A percentile compares a stretch with the other conserved stretches of the same genome.
Evolutionary conservation across 2,888 invertebrate species (phyloP).

Genomic region (Tricholauxania praeusta): DNA sequence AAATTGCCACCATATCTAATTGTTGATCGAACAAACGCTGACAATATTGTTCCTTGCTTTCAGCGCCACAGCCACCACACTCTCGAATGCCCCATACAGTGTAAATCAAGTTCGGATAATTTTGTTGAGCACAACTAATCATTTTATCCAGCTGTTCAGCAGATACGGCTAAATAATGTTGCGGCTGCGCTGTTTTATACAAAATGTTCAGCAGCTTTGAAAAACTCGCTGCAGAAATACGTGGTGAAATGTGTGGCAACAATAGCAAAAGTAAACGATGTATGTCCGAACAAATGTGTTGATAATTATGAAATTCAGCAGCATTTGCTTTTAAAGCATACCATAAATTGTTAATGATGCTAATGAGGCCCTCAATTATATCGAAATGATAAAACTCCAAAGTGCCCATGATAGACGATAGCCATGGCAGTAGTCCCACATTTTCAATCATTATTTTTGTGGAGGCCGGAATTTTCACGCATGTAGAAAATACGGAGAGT

Average conservation of each 20-base stretch:
- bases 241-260: slow-evolving; percentile 59
- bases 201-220: slow-evolving; percentile 62
- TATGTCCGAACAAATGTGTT: slow-evolving; percentile 55
- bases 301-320: slow-evolving; percentile 56
- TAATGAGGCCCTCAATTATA: slow-evolving; percentile 64
- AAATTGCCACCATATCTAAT: slow-evolving; percentile 44
- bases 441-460: slow-evolving; percentile 75
- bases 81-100: slow-evolving; percentile 55
- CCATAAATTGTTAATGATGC: slow-evolving; percentile 65
- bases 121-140: slow-evolving; percentile 58
- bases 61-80: slow-evolving; percentile 57
- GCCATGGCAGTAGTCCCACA: slow-evolving; percentile 80
- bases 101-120: slow-evolving; percentile 56
- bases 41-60: slow-evolving; percentile 54
- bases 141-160: slow-evolving; percentile 54
- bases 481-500: slow-evolving; percentile 74
- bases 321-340: slow-evolving; percentile 60
- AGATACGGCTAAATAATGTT: slow-evolving; percentile 49
- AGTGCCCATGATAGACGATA: slow-evolving; percentile 67
- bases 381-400: slow-evolving; percentile 66
- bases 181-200: slow-evolving; percentile 55
- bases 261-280: slow-evolving; percentile 58
- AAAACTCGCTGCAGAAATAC: slow-evolving; percentile 57
- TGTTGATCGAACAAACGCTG: slow-evolving; percentile 45
- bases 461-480: slow-evolving; percentile 75